A percentile compares a stretch with the other conserved stretches of the same genome.
phyloP scores from a whole-genome alignment of 1,140 invertebrate species.

The Lepidotrigona ventralis region DNA sequence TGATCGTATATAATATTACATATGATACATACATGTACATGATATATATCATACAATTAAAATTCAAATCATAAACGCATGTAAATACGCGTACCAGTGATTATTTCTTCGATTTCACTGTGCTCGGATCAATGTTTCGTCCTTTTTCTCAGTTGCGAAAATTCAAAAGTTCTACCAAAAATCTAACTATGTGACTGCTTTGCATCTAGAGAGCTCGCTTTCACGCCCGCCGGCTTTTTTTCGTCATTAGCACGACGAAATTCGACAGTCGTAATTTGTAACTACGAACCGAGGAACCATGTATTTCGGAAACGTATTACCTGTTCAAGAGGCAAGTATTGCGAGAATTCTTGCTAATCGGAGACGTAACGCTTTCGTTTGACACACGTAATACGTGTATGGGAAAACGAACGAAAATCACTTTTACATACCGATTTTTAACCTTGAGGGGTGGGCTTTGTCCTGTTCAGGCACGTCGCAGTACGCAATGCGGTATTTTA shows the following conservation, averaged over 20 bases:
- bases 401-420: conserved; percentile 4
- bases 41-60: too few species aligned
- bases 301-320: conserved; percentile 31
- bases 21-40: too few species aligned
- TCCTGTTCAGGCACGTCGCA: neutral
- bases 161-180: conserved; percentile 29
- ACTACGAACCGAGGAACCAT: conserved; percentile 8
- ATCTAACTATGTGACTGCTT: conserved; percentile 27
- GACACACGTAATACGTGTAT: neutral
- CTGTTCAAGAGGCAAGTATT: conserved; percentile 19
- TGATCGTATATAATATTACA: too few species aligned
- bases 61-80: too few species aligned
- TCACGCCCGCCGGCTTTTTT: conserved; percentile 41
- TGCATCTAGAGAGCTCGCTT: conserved; percentile 43
- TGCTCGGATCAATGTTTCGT: neutral
- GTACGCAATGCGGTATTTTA: neutral
- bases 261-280: conserved; percentile 14
- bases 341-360: conserved; percentile 24
- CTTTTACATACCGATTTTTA: neutral
- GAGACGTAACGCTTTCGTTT: conserved; percentile 31
- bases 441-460: conserved; percentile 26
- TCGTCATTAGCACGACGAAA: conserved; percentile 28
- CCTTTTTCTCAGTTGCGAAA: neutral
- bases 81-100: neutral
- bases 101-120: neutral